phyloP scores from a whole-genome alignment of 2,113 vertebrate species.

The Phrynocephalus versicolor region DNA sequence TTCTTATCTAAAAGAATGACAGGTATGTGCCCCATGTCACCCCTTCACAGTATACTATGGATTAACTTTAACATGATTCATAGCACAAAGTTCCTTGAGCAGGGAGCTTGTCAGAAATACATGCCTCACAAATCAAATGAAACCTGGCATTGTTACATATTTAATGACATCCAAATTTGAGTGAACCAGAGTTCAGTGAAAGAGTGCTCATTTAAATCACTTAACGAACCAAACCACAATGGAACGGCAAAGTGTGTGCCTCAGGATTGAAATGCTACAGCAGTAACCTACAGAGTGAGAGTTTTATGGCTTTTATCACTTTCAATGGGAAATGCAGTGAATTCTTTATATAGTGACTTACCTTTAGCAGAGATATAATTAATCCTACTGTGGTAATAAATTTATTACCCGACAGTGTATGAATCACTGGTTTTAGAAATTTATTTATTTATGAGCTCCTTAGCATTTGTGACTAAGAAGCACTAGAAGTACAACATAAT shows the following conservation, averaged over 20 bases:
- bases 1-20: not conserved
- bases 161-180: not conserved
- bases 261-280: not conserved
- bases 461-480: too few species aligned
- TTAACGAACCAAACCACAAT: not conserved
- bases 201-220: not conserved
- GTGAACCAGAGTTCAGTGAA: not conserved
- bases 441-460: too few species aligned
- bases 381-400: not conserved
- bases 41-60: not conserved
- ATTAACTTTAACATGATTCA: not conserved
- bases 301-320: not conserved
- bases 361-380: not conserved
- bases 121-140: not conserved
- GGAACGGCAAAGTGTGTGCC: fast-evolving
- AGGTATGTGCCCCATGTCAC: not conserved
- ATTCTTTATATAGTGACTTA: fast-evolving
- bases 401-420: not conserved
- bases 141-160: not conserved
- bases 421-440: not conserved
- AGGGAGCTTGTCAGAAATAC: not conserved
- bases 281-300: not conserved
- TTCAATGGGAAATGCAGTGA: constrained; percentile 5
- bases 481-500: too few species aligned
- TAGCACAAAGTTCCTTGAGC: not conserved